Percentiles rank a stretch among this genome's conserved stretches.
These are phyloP conservation scores for Drosophila subquinaria DNA, from an alignment of 2,888 invertebrate species.

Conservation along the genomic window DNA sequence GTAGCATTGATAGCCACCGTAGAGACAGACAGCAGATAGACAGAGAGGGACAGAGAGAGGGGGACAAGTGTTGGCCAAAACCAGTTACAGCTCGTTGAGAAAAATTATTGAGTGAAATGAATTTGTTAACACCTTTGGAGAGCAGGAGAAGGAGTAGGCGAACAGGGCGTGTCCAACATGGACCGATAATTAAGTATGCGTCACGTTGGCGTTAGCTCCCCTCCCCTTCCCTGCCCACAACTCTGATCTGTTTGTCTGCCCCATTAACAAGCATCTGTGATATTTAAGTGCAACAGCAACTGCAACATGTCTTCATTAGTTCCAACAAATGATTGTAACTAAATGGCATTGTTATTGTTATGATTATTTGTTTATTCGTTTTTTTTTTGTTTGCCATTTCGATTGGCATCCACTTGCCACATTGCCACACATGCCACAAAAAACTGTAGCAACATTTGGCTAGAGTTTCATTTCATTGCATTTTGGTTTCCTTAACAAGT, in stretches of 20 bases:
- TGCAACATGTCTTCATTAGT: conserved; percentile 66
- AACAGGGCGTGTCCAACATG: conserved; percentile 62
- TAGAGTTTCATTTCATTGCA: conserved; percentile 36
- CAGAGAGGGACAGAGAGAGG: background rate
- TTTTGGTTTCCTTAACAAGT: conserved; percentile 44
- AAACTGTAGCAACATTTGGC: conserved; percentile 52
- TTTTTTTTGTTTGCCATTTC: conserved; percentile 78
- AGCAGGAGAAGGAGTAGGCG: conserved; percentile 14
- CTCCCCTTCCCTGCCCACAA: background rate
- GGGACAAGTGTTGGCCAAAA: conserved; percentile 41
- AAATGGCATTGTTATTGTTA: conserved; percentile 71
- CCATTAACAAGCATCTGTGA: conserved; percentile 72
- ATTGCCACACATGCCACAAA: conserved; percentile 51
- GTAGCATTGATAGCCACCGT: conserved; percentile 68
- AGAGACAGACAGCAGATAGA: background rate
- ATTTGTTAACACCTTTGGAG: conserved; percentile 81
- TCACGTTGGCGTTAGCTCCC: conserved; percentile 55
- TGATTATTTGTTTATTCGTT: conserved; percentile 62
- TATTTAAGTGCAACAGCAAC: conserved; percentile 69
- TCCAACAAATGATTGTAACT: conserved; percentile 30
- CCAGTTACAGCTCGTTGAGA: conserved; percentile 74
- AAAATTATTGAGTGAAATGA: conserved; percentile 77
- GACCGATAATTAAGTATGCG: conserved; percentile 73
- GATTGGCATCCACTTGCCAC: conserved; percentile 78
- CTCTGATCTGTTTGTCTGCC: conserved; percentile 53